Percentiles rank a stretch among this genome's conserved stretches.
These are phyloP conservation scores for Pocillopora meandrina DNA, from an alignment of 92 coral and sea anemone species.

Conservation along the genomic window DNA sequence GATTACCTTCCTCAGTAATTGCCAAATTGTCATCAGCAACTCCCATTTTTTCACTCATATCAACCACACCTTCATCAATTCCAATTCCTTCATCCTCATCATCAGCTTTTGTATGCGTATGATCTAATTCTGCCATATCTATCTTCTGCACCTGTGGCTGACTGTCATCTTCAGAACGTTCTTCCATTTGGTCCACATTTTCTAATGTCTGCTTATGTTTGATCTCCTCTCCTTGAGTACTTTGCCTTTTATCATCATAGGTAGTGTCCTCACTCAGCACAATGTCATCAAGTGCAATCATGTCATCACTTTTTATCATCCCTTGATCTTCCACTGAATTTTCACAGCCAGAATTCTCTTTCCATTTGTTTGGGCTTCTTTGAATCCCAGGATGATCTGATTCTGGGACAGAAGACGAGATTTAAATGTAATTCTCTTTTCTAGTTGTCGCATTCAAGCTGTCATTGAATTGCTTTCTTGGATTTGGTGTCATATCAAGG, in stretches of 20 bases:
- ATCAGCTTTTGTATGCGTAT: background rate
- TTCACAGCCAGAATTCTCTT: slow-evolving; percentile 7
- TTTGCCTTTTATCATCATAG: background rate
- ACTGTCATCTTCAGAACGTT: slow-evolving; percentile 10
- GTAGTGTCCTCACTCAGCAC: slow-evolving; percentile 16
- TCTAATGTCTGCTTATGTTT: background rate
- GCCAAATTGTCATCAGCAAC: slow-evolving; percentile 13
- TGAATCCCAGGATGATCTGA: background rate
- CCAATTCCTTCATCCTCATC: slow-evolving; percentile 38
- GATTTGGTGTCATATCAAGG: no score
- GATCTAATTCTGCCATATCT: slow-evolving; percentile 3
- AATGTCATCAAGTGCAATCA: slow-evolving; percentile 37
- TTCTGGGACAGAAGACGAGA: background rate
- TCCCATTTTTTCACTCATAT: background rate
- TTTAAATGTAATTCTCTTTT: no score
- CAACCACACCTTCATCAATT: slow-evolving; percentile 34
- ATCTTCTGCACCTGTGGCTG: background rate
- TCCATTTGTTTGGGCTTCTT: background rate
- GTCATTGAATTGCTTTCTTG: no score
- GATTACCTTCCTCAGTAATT: slow-evolving; percentile 18
- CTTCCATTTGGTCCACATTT: background rate
- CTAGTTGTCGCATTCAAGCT: no score
- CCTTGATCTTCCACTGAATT: slow-evolving; percentile 1
- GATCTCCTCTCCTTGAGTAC: background rate
- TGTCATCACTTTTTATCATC: background rate